Base-by-base conservation (phyloP, 2,888 invertebrate genomes). In the Melikaiella ostensackeni region DNA sequence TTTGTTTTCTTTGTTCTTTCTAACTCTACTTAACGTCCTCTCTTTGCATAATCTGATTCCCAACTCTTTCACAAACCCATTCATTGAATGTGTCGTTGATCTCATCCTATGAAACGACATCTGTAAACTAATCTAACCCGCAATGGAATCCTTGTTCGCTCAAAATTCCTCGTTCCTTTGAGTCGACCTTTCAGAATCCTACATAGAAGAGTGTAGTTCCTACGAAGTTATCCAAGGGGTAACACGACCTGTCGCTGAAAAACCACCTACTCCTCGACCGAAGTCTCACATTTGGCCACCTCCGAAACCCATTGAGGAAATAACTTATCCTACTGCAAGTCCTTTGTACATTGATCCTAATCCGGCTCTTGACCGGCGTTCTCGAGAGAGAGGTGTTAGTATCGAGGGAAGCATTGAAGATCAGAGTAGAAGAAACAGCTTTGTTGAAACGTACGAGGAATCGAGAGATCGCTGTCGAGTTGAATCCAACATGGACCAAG, bases 271-370 rank as follows among this genome's bases (percentile, higher is more conserved):
- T 42, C 87, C 88, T 24, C 89, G 85, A 79, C 82, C 86, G 50
- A 89, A 88, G 78, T 85, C 85, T 46, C 84, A 88, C 64, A 78
- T 84, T 57, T 91, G 91, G 91, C 91, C 91, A 19, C 91, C 91
- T 0, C 76, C 81, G 6, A 91, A 90, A 76, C 83, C 87, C 2
- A 86, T 91, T 80, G 91, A 91, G 81, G 90, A 91, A 62, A 85
- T 89, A 61, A 89, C 89, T 3, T 91, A 90, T 83, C 89, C 90
- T 9, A 91, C 91, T 21, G 91, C 91, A 5, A 89, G 91, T 86
- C 91, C 91, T 2, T 82, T 91, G 30, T 91, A 90, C 83, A 90
- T 91, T 61, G 89, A 91, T 76, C 91, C 91, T 0, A 89, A 91
- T 81, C 88, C 90, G 16, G 81, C 85, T 19, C 84, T 89, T 55